phyloP scores from a whole-genome alignment of 2,888 invertebrate species.

The Synanthedon andrenaeformis region DNA sequence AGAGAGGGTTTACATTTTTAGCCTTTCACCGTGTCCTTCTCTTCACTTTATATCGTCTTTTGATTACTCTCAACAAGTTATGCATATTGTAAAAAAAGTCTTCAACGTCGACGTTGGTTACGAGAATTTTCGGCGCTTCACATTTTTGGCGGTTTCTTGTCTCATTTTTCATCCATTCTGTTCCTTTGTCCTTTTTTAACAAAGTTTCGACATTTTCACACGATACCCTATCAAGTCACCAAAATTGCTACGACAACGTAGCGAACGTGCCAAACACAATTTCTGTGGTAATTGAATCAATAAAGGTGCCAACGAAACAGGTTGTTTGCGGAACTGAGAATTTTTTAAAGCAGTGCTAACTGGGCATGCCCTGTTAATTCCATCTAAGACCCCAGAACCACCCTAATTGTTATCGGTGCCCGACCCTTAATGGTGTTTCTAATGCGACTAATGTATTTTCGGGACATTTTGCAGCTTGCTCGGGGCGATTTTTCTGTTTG shows the following conservation, averaged over 20 bases:
- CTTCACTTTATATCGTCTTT: slow-evolving; percentile 69
- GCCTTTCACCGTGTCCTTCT: slow-evolving; percentile 65
- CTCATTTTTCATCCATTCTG: slow-evolving; percentile 53
- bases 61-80: slow-evolving; percentile 70
- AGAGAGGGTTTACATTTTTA: slow-evolving; percentile 67
- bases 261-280: background rate
- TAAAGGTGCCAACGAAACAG: slow-evolving; percentile 8
- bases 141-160: slow-evolving; percentile 41
- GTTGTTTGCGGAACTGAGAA: slow-evolving; percentile 6
- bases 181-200: slow-evolving; percentile 41
- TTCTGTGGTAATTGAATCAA: slow-evolving; percentile 4
- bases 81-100: slow-evolving; percentile 59
- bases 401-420: slow-evolving; percentile 66
- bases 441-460: slow-evolving; percentile 69
- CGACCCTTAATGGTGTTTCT: slow-evolving; percentile 66
- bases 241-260: background rate
- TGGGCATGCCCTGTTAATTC: slow-evolving; percentile 55
- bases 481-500: slow-evolving; percentile 64
- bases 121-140: slow-evolving; percentile 47
- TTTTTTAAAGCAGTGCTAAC: slow-evolving; percentile 55
- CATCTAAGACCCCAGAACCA: slow-evolving; percentile 59
- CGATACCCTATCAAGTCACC: background rate
- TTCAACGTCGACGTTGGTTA: slow-evolving; percentile 41
- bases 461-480: slow-evolving; percentile 70
- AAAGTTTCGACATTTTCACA: slow-evolving; percentile 23